A percentile compares a stretch with the other conserved stretches of the same genome.
Evolutionary conservation across 2,888 invertebrate species (phyloP).

Genomic region (Leptopilina drosophilae): DNA sequence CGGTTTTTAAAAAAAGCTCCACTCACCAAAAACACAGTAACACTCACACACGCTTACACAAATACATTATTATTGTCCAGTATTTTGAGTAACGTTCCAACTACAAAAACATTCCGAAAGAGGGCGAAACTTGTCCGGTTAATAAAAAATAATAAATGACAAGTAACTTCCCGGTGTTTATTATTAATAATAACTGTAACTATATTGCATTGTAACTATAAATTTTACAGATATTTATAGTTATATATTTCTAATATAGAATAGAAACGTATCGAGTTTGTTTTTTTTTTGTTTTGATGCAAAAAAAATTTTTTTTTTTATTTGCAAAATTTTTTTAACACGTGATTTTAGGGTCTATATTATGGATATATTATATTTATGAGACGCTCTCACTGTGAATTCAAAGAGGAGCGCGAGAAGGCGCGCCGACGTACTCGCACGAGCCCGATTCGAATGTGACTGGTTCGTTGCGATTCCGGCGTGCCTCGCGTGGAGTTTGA

Average conservation of each 20-base stretch:
- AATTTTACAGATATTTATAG: too few species aligned
- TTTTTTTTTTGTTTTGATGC: too few species aligned
- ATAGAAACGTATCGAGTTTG: too few species aligned
- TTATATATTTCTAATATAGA: too few species aligned
- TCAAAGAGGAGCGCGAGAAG: conserved; percentile 49
- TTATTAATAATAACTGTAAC: too few species aligned
- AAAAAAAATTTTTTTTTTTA: too few species aligned
- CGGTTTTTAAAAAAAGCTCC: too few species aligned
- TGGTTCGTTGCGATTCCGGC: conserved; percentile 61
- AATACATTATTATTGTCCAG: conserved; percentile 1
- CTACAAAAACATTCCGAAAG: neutral
- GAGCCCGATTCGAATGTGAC: conserved; percentile 64
- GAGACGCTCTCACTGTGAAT: conserved; percentile 10
- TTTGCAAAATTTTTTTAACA: neutral
- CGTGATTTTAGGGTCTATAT: neutral
- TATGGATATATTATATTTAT: too few species aligned
- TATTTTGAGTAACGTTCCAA: conserved; percentile 21
- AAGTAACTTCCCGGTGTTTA: too few species aligned
- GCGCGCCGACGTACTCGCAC: conserved; percentile 61
- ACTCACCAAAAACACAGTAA: neutral
- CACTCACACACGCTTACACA: conserved; percentile 17
- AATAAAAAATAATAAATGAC: too few species aligned
- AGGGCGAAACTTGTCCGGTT: neutral
- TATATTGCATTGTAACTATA: too few species aligned
- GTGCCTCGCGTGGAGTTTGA: conserved; percentile 53